These are phyloP conservation scores for Athene cunicularia DNA, from an alignment of 2,113 vertebrate genomes.

Conservation along the genomic window DNA sequence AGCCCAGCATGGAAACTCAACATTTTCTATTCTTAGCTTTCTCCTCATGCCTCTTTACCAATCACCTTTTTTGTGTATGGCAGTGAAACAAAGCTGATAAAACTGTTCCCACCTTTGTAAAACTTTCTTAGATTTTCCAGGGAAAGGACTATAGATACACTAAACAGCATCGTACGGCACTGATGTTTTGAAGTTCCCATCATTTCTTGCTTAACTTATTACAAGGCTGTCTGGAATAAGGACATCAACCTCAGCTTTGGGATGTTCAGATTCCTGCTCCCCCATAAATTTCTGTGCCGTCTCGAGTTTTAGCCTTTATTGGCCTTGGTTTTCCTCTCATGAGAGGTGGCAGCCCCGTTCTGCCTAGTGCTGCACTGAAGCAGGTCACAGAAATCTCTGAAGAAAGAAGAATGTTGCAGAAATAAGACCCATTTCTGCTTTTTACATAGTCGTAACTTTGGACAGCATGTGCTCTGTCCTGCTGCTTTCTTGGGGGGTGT, in stretches of 20 bases:
- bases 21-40: not conserved
- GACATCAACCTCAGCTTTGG: not conserved
- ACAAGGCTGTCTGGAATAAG: not conserved
- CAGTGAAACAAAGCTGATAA: not conserved
- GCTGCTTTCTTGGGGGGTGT: not conserved
- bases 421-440: not conserved
- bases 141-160: not conserved
- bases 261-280: not conserved
- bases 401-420: not conserved
- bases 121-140: not conserved
- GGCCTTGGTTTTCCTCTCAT: not conserved
- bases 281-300: fast-evolving
- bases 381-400: not conserved
- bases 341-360: not conserved
- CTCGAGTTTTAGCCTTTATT: not conserved
- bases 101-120: not conserved
- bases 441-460: not conserved
- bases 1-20: not conserved
- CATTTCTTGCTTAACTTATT: not conserved
- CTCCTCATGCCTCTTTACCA: not conserved
- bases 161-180: not conserved
- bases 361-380: not conserved
- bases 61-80: not conserved
- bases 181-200: not conserved
- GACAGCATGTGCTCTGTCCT: not conserved